Percentiles rank a stretch among this genome's conserved stretches.
Conservation (phyloP, 2,888 invertebrate species). For the Phlogophora meticulosa region DNA sequence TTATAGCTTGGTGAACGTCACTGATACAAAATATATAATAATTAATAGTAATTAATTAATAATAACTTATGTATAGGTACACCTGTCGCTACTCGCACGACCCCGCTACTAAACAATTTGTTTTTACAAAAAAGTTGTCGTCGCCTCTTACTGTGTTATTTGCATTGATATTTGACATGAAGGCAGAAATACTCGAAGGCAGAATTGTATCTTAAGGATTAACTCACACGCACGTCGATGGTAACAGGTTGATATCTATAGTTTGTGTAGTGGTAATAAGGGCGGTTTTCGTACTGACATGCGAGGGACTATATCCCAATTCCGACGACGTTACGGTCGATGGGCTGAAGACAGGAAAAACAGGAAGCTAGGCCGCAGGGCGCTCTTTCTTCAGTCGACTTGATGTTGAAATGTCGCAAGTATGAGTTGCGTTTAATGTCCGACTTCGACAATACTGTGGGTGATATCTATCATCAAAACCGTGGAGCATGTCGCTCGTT, state of each 20-base stretch:
- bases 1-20: conserved; percentile 85
- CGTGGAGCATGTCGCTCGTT: too few species aligned
- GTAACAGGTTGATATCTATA: not conserved
- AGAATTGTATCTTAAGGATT: conserved; percentile 14
- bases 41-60: conserved; percentile 75
- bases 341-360: too few species aligned
- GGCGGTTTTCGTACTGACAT: conserved; percentile 1
- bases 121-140: conserved; percentile 70
- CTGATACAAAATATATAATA: conserved; percentile 87
- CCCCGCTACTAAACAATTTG: conserved; percentile 72
- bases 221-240: conserved; percentile 16
- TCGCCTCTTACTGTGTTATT: conserved; percentile 61
- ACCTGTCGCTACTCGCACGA: conserved; percentile 71
- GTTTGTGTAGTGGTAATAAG: not conserved
- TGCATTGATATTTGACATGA: conserved; percentile 49
- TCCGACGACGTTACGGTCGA: too few species aligned
- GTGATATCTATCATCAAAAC: too few species aligned
- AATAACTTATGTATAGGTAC: conserved; percentile 82
- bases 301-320: too few species aligned
- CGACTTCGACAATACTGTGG: too few species aligned
- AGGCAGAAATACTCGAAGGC: conserved; percentile 7
- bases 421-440: too few species aligned
- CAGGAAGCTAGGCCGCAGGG: too few species aligned
- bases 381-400: too few species aligned
- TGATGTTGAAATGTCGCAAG: too few species aligned